phyloP scores from a whole-genome alignment of 2,113 vertebrate genomes.

The Aptenodytes patagonicus region DNA sequence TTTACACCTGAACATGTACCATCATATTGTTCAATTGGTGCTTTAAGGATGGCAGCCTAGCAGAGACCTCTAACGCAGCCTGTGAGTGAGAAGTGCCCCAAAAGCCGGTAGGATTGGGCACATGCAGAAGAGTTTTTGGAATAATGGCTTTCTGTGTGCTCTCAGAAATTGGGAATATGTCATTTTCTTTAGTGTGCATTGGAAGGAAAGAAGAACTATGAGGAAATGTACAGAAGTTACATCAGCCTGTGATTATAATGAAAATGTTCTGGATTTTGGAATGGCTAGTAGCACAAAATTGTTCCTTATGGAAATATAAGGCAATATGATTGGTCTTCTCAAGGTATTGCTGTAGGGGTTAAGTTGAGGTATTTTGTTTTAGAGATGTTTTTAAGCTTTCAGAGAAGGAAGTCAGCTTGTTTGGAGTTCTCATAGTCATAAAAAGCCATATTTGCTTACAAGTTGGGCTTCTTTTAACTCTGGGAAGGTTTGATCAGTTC shows the following conservation, averaged over 20 bases:
- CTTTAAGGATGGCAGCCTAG: not conserved
- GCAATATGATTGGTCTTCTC: not conserved
- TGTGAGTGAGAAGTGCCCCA: not conserved
- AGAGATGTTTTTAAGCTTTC: not conserved
- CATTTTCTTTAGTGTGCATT: not conserved
- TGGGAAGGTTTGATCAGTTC: not conserved
- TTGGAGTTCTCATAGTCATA: not conserved
- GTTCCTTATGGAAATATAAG: not conserved
- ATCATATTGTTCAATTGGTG: not conserved
- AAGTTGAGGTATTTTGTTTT: not conserved
- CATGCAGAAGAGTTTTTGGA: not conserved
- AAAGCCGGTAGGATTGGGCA: not conserved
- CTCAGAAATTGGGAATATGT: not conserved
- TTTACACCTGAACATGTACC: not conserved
- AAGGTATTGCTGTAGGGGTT: not conserved
- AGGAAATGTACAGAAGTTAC: not conserved
- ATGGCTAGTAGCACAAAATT: not conserved
- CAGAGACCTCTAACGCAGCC: not conserved
- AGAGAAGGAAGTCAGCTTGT: not conserved
- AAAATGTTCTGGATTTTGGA: not conserved
- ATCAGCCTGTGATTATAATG: not conserved
- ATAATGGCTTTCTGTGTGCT: not conserved
- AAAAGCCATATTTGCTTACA: not conserved
- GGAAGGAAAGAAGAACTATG: not conserved
- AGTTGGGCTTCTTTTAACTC: not conserved